Conservation (phyloP, 2,113 vertebrate species). For the Cottus gobio region DNA sequence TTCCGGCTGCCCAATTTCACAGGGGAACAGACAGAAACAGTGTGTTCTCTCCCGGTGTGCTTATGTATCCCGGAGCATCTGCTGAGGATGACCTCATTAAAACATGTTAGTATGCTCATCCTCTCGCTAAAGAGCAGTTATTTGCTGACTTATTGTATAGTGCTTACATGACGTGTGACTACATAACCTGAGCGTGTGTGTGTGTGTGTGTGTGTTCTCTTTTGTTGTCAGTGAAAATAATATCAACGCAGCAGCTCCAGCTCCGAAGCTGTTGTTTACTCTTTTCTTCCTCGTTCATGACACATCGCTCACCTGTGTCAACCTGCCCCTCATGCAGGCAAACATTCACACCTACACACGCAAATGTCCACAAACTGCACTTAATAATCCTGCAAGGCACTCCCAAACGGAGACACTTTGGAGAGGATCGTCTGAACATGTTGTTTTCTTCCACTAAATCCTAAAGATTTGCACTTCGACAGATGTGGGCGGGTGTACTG, state of each 20-base stretch:
- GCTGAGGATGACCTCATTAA: constrained; percentile 18
- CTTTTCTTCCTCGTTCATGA: constrained; percentile 22
- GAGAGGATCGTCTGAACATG: neutral
- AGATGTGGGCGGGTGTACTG: neutral
- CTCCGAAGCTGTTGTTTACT: constrained; percentile 2
- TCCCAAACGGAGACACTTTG: neutral
- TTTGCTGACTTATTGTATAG: neutral
- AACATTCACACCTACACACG: constrained; percentile 21
- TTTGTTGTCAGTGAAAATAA: constrained; percentile 23
- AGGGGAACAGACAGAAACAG: neutral
- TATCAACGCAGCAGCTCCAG: neutral
- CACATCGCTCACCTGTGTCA: constrained; percentile 42
- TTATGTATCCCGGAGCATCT: constrained; percentile 20
- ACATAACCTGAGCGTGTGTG: constrained; percentile 9
- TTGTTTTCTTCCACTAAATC: neutral
- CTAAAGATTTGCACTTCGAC: neutral
- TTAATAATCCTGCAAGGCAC: neutral
- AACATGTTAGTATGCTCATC: constrained; percentile 23
- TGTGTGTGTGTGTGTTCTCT: neutral
- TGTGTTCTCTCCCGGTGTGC: neutral
- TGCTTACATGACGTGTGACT: constrained; percentile 45
- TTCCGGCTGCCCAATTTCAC: constrained; percentile 14
- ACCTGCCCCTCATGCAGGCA: constrained; percentile 38
- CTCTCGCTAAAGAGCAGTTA: constrained; percentile 9
- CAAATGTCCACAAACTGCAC: constrained; percentile 5